Evolutionary conservation across 64 coral and sea anemone species (phyloP).

Genomic region (Catalaphyllia jardinei): DNA sequence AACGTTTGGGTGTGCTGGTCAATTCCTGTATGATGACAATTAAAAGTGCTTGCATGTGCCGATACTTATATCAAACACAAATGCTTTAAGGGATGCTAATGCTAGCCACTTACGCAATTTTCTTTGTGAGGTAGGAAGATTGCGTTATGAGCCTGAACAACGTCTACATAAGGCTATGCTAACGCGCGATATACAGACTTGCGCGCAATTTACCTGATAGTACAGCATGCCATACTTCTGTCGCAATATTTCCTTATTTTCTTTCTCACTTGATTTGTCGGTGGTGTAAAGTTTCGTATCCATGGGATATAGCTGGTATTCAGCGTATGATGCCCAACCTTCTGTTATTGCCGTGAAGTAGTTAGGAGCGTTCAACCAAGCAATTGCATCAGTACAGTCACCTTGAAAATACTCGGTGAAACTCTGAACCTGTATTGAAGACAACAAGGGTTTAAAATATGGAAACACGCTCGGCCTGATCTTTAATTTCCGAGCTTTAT

Average conservation of each 20-base stretch:
- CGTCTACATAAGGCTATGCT: too few relatives aligned
- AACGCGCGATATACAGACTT: too few relatives aligned
- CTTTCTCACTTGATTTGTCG: background rate
- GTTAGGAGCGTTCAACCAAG: conserved; percentile 20
- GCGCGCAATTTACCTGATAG: conserved; percentile 47
- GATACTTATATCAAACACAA: too few relatives aligned
- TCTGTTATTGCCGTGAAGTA: conserved; percentile 60
- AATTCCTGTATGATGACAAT: background rate
- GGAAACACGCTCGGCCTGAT: too few relatives aligned
- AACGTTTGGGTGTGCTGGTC: background rate
- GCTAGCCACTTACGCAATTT: too few relatives aligned
- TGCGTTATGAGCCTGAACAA: too few relatives aligned
- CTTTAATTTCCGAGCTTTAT: too few relatives aligned
- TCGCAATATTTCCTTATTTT: background rate
- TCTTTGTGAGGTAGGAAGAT: too few relatives aligned
- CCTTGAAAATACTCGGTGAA: conserved; percentile 67
- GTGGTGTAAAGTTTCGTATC: conserved; percentile 52
- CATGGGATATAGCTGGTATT: conserved; percentile 34
- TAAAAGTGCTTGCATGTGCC: background rate
- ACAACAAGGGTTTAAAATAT: background rate
- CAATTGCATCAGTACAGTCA: conserved; percentile 41
- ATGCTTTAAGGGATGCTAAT: too few relatives aligned
- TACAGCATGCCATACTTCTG: conserved; percentile 76
- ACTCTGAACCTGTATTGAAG: conserved; percentile 49
- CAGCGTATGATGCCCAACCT: conserved; percentile 69